phyloP scores from a whole-genome alignment of 2,113 vertebrate species.

The Pelecanus crispus region DNA sequence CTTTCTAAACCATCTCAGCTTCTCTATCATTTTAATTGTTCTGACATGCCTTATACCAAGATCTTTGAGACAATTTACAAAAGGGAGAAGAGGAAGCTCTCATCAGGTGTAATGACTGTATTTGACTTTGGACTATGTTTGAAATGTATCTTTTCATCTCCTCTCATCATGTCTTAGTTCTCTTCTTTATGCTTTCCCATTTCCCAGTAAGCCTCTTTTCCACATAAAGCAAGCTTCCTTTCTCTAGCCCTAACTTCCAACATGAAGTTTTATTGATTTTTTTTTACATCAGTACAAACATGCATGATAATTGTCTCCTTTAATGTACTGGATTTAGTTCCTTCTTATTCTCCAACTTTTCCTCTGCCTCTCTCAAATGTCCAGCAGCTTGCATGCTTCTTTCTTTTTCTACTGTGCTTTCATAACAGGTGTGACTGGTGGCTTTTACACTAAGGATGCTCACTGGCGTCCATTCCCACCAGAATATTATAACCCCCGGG shows the following conservation, averaged over 20 bases:
- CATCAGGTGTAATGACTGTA: background rate
- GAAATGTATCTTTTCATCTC: background rate
- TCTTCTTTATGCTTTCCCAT: background rate
- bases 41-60: background rate
- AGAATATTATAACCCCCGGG: background rate
- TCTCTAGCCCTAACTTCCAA: background rate
- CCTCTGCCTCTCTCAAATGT: background rate
- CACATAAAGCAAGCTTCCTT: background rate
- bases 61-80: background rate
- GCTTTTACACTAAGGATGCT: background rate
- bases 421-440: background rate
- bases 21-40: background rate
- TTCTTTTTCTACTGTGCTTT: background rate
- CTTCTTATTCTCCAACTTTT: background rate
- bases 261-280: background rate
- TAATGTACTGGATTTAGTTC: background rate
- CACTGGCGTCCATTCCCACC: background rate
- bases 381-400: background rate
- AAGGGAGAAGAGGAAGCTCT: background rate
- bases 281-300: background rate
- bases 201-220: background rate
- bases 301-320: background rate
- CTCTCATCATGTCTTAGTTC: background rate
- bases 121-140: background rate
- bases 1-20: background rate